Conservation (phyloP, 2,797 vertebrate species). For the Carcharodon carcharias region DNA sequence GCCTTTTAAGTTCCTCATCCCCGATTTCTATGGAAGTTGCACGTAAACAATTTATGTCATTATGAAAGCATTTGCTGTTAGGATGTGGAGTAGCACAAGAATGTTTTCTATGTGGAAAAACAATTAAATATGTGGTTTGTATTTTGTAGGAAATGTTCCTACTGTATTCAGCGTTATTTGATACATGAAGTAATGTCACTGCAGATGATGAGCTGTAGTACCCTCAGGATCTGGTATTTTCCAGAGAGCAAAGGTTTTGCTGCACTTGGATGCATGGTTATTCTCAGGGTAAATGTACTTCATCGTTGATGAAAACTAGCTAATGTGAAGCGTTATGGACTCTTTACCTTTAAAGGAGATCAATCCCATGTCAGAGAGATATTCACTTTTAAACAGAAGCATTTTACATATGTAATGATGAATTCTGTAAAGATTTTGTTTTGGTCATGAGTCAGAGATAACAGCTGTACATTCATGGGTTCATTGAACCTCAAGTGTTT, state of each 20-base stretch:
- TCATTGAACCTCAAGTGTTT: constrained; percentile 76
- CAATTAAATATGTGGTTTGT: background rate
- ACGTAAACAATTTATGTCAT: background rate
- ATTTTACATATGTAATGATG: constrained; percentile 63
- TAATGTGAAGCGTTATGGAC: background rate
- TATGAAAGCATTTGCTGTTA: background rate
- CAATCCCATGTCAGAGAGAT: background rate
- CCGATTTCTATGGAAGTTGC: background rate
- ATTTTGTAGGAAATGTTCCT: background rate
- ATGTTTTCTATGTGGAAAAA: background rate
- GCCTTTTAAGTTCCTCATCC: background rate
- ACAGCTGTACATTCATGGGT: constrained; percentile 85
- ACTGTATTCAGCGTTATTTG: background rate
- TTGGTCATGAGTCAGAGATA: constrained; percentile 89
- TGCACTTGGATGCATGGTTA: background rate
- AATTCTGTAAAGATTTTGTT: constrained; percentile 69
- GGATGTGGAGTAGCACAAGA: background rate
- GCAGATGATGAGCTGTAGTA: background rate
- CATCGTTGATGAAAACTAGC: background rate
- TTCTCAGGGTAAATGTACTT: background rate
- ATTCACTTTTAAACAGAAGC: constrained; percentile 55
- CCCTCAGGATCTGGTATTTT: background rate
- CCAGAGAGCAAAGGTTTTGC: background rate
- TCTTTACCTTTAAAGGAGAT: background rate
- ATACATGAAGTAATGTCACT: background rate